A percentile compares a stretch with the other conserved stretches of the same genome.
Conservation (phyloP, 2,797 vertebrate genomes). For the Cuculus canorus region DNA sequence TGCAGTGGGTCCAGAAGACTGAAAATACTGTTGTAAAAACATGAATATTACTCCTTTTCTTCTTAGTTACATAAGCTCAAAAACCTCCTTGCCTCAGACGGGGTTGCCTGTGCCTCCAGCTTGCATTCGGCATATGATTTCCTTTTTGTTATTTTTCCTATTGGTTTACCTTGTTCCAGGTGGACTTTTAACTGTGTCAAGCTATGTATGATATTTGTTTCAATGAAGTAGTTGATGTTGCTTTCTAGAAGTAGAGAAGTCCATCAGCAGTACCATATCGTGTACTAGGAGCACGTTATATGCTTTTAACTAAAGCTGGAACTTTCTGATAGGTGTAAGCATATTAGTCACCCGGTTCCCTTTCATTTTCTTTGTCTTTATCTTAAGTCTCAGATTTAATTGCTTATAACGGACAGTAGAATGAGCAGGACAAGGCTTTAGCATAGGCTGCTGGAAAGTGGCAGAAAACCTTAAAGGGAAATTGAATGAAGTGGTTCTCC, state of each 20-base stretch:
- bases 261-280: neutral
- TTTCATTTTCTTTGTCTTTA: neutral
- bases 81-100: too few relatives aligned
- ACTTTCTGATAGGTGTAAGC: neutral
- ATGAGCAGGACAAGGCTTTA: neutral
- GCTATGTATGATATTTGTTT: neutral
- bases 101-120: neutral
- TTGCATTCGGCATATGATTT: neutral
- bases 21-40: neutral
- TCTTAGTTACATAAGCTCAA: fast-evolving
- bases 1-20: neutral
- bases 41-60: neutral
- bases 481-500: neutral
- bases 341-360: neutral
- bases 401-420: neutral
- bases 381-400: neutral
- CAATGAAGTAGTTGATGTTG: fast-evolving
- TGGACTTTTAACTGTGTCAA: neutral
- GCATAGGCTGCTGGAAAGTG: neutral
- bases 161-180: neutral
- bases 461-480: neutral
- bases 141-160: neutral
- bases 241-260: neutral
- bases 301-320: neutral
- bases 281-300: fast-evolving